These are phyloP conservation scores for Mimachlamys varia DNA, from an alignment of 2,888 invertebrate species.

Conservation along the genomic window DNA sequence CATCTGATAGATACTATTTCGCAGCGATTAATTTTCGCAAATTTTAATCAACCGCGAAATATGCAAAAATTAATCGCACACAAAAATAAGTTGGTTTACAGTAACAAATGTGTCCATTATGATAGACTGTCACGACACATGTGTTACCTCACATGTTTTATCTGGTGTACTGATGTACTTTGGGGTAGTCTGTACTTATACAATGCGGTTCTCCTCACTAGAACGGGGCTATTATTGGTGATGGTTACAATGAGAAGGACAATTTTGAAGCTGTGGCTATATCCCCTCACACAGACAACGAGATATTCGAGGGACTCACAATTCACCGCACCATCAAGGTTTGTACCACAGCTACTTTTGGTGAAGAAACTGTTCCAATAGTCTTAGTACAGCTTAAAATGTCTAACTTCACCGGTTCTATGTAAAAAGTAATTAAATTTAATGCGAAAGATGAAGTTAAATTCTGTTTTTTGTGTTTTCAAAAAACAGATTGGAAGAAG, in stretches of 20 bases:
- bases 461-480: no score
- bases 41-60: no score
- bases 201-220: constrained; percentile 48
- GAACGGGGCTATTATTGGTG: constrained; percentile 60
- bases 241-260: constrained; percentile 60
- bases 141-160: background rate
- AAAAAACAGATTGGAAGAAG: no score
- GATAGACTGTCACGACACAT: no score
- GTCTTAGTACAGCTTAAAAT: background rate
- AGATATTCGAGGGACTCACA: constrained; percentile 85
- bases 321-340: constrained; percentile 82
- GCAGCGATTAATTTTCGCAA: no score
- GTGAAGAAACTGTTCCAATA: background rate
- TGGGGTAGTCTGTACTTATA: background rate
- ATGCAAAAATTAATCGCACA: no score
- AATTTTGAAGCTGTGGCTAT: constrained; percentile 56
- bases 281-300: constrained; percentile 84
- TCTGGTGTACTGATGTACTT: background rate
- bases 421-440: background rate
- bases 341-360: constrained; percentile 55
- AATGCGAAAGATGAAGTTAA: no score
- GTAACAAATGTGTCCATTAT: no score
- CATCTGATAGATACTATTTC: no score
- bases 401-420: background rate
- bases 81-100: no score